Conservation (phyloP, 2,888 invertebrate genomes). For the Caenorhabditis sp. region DNA sequence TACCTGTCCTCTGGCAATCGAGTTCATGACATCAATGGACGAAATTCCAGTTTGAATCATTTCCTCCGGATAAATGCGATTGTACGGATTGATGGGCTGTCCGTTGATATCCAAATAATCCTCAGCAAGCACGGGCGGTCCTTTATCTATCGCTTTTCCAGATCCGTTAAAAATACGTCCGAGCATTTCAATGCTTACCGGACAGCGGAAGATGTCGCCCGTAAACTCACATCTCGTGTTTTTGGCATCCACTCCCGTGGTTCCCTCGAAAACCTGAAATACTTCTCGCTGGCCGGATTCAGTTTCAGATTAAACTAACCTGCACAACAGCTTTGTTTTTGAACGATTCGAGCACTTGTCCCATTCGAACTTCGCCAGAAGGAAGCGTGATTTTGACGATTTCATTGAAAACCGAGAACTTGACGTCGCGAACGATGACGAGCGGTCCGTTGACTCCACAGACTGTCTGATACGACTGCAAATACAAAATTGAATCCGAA, state of each 20-base stretch:
- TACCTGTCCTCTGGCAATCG: slow-evolving; percentile 91
- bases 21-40: slow-evolving; percentile 99
- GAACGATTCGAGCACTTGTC: slow-evolving; percentile 95
- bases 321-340: slow-evolving; percentile 97
- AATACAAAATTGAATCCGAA: neutral
- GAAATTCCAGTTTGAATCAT: slow-evolving; percentile 99
- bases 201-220: slow-evolving; percentile 96
- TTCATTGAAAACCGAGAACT: slow-evolving; percentile 98
- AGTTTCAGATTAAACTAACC: slow-evolving; percentile 12
- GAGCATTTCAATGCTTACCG: slow-evolving; percentile 99
- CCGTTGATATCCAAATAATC: slow-evolving; percentile 97
- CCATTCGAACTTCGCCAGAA: slow-evolving; percentile 94
- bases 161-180: slow-evolving; percentile 99
- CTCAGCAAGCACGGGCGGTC: slow-evolving; percentile 96
- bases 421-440: slow-evolving; percentile 98
- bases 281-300: neutral
- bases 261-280: slow-evolving; percentile 92
- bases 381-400: slow-evolving; percentile 94
- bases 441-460: slow-evolving; percentile 98
- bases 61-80: slow-evolving; percentile 99
- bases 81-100: slow-evolving; percentile 99
- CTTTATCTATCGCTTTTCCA: slow-evolving; percentile 95
- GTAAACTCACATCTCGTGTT: slow-evolving; percentile 99
- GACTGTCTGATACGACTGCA: slow-evolving; percentile 89
- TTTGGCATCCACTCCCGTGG: slow-evolving; percentile 98